phyloP scores from a whole-genome alignment of 2,888 invertebrate species.

The Liodrosophila aerea region DNA sequence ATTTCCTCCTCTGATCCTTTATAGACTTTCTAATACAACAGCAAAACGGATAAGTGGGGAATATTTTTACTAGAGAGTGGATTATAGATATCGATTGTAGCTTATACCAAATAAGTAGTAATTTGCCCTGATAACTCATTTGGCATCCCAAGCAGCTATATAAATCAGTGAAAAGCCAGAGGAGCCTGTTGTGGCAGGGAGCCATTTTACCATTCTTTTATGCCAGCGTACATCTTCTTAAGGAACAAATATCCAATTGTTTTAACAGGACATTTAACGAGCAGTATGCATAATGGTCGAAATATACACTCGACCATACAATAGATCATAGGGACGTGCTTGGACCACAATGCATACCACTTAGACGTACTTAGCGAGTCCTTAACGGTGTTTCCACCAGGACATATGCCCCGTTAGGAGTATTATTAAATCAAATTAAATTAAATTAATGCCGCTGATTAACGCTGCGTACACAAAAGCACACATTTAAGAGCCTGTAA shows the following conservation, averaged over 20 bases:
- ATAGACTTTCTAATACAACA: too few relatives aligned
- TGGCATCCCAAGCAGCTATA: too few relatives aligned
- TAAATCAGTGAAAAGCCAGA: too few relatives aligned
- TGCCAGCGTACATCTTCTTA: too few relatives aligned
- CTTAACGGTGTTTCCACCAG: conserved; percentile 7
- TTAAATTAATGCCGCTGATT: conserved; percentile 75
- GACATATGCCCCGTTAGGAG: conserved; percentile 18
- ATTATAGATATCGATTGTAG: too few relatives aligned
- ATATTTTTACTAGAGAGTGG: too few relatives aligned
- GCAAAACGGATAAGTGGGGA: too few relatives aligned
- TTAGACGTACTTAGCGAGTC: conserved; percentile 67
- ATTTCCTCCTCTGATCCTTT: background rate
- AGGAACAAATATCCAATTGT: conserved; percentile 12
- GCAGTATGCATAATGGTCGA: conserved; percentile 29
- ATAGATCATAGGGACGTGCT: conserved; percentile 54
- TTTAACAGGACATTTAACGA: too few relatives aligned
- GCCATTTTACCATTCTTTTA: too few relatives aligned
- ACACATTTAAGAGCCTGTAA: conserved; percentile 17
- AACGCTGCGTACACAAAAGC: conserved; percentile 63
- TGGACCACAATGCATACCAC: conserved; percentile 52
- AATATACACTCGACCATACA: conserved; percentile 51
- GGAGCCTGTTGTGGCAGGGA: too few relatives aligned
- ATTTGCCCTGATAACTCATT: too few relatives aligned
- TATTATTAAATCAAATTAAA: conserved; percentile 75
- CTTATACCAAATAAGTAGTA: too few relatives aligned